phyloP scores from a whole-genome alignment of 2,888 invertebrate genomes.

The Galerucella nymphaeae region DNA sequence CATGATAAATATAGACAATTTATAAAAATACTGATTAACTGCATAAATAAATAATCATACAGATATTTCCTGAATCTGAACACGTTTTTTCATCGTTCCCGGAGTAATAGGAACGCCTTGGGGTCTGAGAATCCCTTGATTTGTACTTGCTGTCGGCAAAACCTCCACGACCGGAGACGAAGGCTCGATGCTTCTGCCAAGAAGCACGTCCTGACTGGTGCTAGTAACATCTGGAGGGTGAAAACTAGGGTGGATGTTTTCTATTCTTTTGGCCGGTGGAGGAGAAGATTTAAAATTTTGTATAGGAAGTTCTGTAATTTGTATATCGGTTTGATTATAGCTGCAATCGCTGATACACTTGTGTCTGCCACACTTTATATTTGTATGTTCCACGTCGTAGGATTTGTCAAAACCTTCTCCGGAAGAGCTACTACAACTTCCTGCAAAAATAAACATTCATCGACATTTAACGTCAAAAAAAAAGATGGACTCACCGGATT shows the following conservation, averaged over 20 bases:
- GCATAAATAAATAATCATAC: constrained; percentile 70
- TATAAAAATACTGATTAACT: constrained; percentile 14
- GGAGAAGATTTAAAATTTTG: constrained; percentile 73
- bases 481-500: constrained; percentile 67
- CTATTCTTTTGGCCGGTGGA: constrained; percentile 67
- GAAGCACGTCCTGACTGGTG: constrained; percentile 60
- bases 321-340: constrained; percentile 70
- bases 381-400: constrained; percentile 54
- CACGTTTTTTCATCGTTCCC: constrained; percentile 86
- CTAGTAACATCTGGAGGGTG: constrained; percentile 65
- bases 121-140: constrained; percentile 73
- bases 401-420: constrained; percentile 71
- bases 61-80: constrained; percentile 93
- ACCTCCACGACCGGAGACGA: constrained; percentile 71
- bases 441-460: constrained; percentile 60
- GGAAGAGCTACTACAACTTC: constrained; percentile 74
- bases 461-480: too few species aligned
- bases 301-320: constrained; percentile 73
- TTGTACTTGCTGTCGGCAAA: constrained; percentile 61
- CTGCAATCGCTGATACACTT: constrained; percentile 75
- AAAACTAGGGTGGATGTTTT: constrained; percentile 59
- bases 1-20: neutral
- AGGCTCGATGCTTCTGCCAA: constrained; percentile 70
- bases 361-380: constrained; percentile 66
- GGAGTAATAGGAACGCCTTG: constrained; percentile 74